A percentile compares a stretch with the other conserved stretches of the same genome.
Evolutionary conservation across 2,888 invertebrate genomes (phyloP).

Genomic region (Steinernema carpocapsae): DNA sequence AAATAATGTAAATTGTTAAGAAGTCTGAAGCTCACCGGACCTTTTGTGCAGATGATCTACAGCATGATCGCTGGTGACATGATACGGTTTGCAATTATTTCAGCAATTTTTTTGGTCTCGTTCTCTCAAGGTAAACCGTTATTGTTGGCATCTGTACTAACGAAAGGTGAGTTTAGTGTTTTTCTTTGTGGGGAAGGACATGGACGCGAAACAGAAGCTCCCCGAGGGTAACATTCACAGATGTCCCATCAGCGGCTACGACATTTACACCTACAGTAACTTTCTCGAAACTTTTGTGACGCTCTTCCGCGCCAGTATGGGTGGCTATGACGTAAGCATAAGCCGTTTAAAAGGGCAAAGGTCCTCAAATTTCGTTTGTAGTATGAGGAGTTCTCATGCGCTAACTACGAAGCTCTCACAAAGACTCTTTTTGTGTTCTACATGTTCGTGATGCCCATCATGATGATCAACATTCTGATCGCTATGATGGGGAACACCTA

Average conservation of each 20-base stretch:
- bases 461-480: conserved; percentile 93
- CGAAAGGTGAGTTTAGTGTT: conserved; percentile 70
- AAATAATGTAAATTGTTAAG: conserved; percentile 42
- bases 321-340: conserved; percentile 88
- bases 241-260: conserved; percentile 56
- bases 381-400: conserved; percentile 89
- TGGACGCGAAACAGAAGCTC: conserved; percentile 64
- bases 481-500: conserved; percentile 99
- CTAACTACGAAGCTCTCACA: conserved; percentile 87
- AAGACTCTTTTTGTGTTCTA: conserved; percentile 96
- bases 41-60: conserved; percentile 99
- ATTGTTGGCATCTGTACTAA: not conserved
- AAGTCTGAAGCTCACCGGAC: conserved; percentile 80
- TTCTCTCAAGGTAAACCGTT: conserved; percentile 85
- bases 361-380: conserved; percentile 71
- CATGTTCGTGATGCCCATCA: conserved; percentile 93
- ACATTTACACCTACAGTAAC: conserved; percentile 73
- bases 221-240: conserved; percentile 52
- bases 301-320: conserved; percentile 93
- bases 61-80: conserved; percentile 98
- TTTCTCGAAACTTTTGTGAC: conserved; percentile 95
- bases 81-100: conserved; percentile 96
- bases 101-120: conserved; percentile 88
- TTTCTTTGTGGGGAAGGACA: conserved; percentile 85
- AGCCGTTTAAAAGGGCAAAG: not conserved